Evolutionary conservation across 2,797 vertebrate species (phyloP).

Genomic region (Poecilia velifera): DNA sequence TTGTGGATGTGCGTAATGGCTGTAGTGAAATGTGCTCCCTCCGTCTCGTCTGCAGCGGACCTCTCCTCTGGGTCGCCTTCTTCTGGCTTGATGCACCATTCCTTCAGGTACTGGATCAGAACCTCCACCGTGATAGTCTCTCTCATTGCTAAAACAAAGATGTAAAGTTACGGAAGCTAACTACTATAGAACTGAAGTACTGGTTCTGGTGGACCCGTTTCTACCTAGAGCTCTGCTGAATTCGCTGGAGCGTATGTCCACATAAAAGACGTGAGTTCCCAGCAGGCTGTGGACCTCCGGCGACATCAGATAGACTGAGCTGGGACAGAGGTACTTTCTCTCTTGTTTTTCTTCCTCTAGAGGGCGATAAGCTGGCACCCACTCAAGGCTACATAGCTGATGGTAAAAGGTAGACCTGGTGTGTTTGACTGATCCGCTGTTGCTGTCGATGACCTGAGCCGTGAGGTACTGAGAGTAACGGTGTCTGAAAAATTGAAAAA

Average conservation of each 20-base stretch:
- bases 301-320: conserved; percentile 73
- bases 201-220: background rate
- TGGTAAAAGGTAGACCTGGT: conserved; percentile 79
- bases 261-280: conserved; percentile 77
- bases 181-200: background rate
- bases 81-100: conserved; percentile 72
- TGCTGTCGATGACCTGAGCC: conserved; percentile 71
- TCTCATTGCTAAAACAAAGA: conserved; percentile 73
- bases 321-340: conserved; percentile 68
- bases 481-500: conserved; percentile 68
- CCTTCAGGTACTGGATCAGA: conserved; percentile 78
- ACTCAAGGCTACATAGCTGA: conserved; percentile 69
- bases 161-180: background rate
- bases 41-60: conserved; percentile 33
- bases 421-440: conserved; percentile 57
- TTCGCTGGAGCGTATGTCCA: conserved; percentile 70
- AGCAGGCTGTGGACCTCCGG: conserved; percentile 68
- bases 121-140: conserved; percentile 68
- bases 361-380: conserved; percentile 74
- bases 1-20: conserved; percentile 76
- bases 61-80: conserved; percentile 42
- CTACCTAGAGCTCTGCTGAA: conserved; percentile 79
- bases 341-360: conserved; percentile 34
- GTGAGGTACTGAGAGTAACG: conserved; percentile 79
- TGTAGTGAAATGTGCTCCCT: conserved; percentile 72